Evolutionary conservation across 2,888 invertebrate species (phyloP).

Genomic region (Odontocerum albicorne): DNA sequence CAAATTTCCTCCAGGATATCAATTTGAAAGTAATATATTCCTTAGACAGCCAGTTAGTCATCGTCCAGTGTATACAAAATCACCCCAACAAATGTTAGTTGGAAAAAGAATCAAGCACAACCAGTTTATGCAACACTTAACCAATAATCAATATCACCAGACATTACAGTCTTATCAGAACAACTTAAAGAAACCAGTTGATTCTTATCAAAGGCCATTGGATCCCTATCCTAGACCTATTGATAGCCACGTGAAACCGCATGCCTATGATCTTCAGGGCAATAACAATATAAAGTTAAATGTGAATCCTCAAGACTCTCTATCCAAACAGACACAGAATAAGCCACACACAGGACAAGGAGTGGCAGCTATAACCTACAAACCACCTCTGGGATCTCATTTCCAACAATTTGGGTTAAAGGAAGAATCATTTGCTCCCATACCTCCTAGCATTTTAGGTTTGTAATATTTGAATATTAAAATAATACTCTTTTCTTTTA

Average conservation of each 20-base stretch:
- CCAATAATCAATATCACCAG: constrained; percentile 43
- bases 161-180: constrained; percentile 24
- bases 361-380: constrained; percentile 33
- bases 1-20: constrained; percentile 41
- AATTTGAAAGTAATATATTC: constrained; percentile 39
- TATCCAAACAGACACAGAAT: constrained; percentile 38
- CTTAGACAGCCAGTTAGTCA: constrained; percentile 47
- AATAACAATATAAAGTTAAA: constrained; percentile 48
- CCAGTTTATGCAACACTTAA: constrained; percentile 46
- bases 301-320: constrained; percentile 43
- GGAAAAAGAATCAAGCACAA: constrained; percentile 46
- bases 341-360: constrained; percentile 41
- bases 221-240: constrained; percentile 43
- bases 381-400: constrained; percentile 37
- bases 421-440: constrained; percentile 42
- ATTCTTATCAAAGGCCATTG: constrained; percentile 46
- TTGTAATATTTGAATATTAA: no score
- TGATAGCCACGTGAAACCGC: constrained; percentile 7
- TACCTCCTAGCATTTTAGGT: constrained; percentile 53
- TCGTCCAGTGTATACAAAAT: constrained; percentile 48
- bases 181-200: constrained; percentile 45
- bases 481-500: no score
- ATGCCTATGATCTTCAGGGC: constrained; percentile 39
- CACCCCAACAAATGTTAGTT: constrained; percentile 38
- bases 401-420: constrained; percentile 49